Evolutionary conservation across 2,888 invertebrate species (phyloP).

Genomic region (Tenthredo notha): DNA sequence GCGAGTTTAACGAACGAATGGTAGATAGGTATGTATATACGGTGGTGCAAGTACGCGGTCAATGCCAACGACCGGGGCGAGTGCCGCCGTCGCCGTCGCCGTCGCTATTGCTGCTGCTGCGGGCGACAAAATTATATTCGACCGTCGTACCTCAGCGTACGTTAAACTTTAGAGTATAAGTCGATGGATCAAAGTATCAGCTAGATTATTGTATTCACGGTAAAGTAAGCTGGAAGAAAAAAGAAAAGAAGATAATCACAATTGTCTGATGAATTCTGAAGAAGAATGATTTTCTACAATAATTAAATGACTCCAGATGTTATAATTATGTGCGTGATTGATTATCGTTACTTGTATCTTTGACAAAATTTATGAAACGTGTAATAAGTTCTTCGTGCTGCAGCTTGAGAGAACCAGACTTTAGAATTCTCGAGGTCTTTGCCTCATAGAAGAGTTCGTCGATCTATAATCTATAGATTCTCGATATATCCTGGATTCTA

Average conservation of each 20-base stretch:
- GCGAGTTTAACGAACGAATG: conserved; percentile 53
- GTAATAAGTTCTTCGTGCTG: not conserved
- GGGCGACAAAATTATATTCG: conserved; percentile 39
- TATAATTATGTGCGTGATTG: not conserved
- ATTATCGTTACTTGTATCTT: not conserved
- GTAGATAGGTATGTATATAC: not conserved
- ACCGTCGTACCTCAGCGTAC: not conserved
- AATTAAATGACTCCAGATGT: not conserved
- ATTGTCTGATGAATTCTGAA: too few species aligned
- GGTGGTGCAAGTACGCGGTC: conserved; percentile 42
- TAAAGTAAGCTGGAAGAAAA: too few species aligned
- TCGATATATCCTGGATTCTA: conserved; percentile 8
- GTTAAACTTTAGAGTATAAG: too few species aligned
- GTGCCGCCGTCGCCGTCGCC: not conserved
- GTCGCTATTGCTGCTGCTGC: not conserved
- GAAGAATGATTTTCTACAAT: not conserved
- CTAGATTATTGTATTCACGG: too few species aligned
- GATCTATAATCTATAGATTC: conserved; percentile 1
- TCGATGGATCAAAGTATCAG: too few species aligned
- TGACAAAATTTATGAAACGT: not conserved
- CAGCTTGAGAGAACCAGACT: not conserved
- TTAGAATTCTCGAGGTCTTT: not conserved
- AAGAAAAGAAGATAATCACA: too few species aligned
- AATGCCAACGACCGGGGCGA: conserved; percentile 46
- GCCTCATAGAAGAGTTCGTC: not conserved